phyloP scores from a whole-genome alignment of 1,140 invertebrate species.

The Heliconius melpomene region DNA sequence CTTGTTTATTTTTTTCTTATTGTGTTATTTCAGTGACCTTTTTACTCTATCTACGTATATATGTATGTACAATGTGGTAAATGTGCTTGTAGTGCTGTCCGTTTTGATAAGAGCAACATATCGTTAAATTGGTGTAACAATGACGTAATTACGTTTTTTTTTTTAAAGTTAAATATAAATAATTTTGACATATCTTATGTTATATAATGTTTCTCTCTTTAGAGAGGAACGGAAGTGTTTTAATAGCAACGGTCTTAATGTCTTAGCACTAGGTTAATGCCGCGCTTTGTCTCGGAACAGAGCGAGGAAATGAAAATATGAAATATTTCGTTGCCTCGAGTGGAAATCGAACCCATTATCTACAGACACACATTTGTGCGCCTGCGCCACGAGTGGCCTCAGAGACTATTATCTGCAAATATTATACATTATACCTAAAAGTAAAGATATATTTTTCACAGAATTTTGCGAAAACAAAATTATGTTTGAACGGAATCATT shows the following conservation, averaged over 20 bases:
- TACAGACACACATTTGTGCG: too few relatives aligned
- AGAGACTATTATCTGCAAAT: background rate
- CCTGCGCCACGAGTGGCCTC: too few relatives aligned
- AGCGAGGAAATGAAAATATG: too few relatives aligned
- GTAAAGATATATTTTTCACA: conserved; percentile 38
- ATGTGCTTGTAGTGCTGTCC: conserved; percentile 2
- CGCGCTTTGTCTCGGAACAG: too few relatives aligned
- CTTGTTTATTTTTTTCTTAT: background rate
- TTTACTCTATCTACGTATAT: background rate
- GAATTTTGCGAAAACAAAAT: conserved; percentile 47
- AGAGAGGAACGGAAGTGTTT: too few relatives aligned
- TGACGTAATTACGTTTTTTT: background rate
- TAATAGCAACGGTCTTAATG: too few relatives aligned
- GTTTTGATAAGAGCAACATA: background rate
- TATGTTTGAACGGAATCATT: conserved; percentile 12
- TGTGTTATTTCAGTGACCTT: background rate
- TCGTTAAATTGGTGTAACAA: background rate
- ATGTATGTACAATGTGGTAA: background rate
- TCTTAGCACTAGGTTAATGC: too few relatives aligned
- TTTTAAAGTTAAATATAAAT: background rate
- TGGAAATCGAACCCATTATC: too few relatives aligned
- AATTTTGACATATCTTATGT: too few relatives aligned
- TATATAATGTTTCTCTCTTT: too few relatives aligned
- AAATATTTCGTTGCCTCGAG: too few relatives aligned
- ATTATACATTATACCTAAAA: background rate